phyloP scores from a whole-genome alignment of 1,140 invertebrate genomes.

The Tenebrio molitor region DNA sequence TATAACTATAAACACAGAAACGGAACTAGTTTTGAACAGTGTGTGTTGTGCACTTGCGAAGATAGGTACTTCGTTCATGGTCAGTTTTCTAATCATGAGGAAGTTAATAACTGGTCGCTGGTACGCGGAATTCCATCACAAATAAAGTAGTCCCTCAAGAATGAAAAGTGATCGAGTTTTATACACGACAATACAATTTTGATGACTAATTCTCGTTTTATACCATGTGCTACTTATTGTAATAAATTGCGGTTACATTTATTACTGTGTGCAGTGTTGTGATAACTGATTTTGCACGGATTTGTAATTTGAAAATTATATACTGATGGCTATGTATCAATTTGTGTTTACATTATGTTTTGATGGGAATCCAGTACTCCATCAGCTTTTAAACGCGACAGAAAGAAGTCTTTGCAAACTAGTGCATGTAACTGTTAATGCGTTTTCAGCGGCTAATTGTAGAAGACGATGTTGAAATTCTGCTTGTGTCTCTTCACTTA shows the following conservation, averaged over 20 bases:
- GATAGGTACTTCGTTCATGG: not conserved
- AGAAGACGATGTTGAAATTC: slow-evolving; percentile 28
- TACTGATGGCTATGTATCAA: slow-evolving; percentile 10
- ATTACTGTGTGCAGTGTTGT: slow-evolving; percentile 10
- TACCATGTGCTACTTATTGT: not conserved
- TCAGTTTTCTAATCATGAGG: not conserved
- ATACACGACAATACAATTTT: not conserved
- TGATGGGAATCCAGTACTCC: not conserved
- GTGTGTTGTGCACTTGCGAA: slow-evolving; percentile 14
- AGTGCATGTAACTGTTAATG: slow-evolving; percentile 30
- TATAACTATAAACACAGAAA: slow-evolving; percentile 21
- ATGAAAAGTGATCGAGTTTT: slow-evolving; percentile 2
- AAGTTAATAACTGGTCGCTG: not conserved
- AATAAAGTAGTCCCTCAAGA: not conserved
- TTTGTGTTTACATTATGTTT: not conserved
- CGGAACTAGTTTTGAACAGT: slow-evolving; percentile 17
- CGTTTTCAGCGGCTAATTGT: slow-evolving; percentile 22
- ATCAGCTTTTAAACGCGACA: slow-evolving; percentile 3
- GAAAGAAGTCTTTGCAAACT: slow-evolving; percentile 26
- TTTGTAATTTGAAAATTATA: slow-evolving; percentile 17
- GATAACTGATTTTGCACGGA: slow-evolving; percentile 13
- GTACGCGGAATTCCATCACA: not conserved
- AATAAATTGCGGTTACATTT: slow-evolving; percentile 8
- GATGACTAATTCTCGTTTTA: slow-evolving; percentile 1
- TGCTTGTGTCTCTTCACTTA: not conserved